Evolutionary conservation across 2,797 vertebrate genomes (phyloP).

Genomic region (Tangara arthus): DNA sequence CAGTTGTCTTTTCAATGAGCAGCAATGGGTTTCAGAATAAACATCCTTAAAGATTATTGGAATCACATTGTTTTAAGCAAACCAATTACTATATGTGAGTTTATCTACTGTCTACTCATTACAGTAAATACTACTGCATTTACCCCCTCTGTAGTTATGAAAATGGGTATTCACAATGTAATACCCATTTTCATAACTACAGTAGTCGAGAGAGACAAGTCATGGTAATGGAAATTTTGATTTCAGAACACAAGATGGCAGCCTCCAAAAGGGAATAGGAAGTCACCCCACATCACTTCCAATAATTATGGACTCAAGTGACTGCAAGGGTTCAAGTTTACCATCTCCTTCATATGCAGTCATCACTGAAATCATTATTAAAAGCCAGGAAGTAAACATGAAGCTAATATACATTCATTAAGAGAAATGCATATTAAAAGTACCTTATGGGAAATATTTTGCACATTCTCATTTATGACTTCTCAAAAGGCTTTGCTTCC

Average conservation of each 20-base stretch:
- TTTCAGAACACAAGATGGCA: slow-evolving; percentile 64
- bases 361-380: not conserved
- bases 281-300: not conserved
- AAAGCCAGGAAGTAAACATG: not conserved
- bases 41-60: not conserved
- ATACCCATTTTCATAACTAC: not conserved
- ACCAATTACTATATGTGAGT: not conserved
- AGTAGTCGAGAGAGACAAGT: not conserved
- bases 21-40: not conserved
- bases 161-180: not conserved
- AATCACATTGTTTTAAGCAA: not conserved
- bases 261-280: slow-evolving; percentile 53
- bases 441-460: not conserved
- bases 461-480: not conserved
- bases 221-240: not conserved
- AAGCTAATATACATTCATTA: not conserved
- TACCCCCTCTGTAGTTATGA: not conserved
- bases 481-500: not conserved
- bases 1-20: not conserved
- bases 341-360: not conserved
- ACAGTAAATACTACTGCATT: not conserved
- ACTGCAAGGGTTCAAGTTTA: not conserved
- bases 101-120: not conserved
- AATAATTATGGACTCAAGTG: not conserved
- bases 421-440: not conserved